Evolutionary conservation across 2,797 vertebrate genomes (phyloP), one percentile per base, ranked within the genome.

Genomic region (Phaenicophaeus curvirostris): DNA sequence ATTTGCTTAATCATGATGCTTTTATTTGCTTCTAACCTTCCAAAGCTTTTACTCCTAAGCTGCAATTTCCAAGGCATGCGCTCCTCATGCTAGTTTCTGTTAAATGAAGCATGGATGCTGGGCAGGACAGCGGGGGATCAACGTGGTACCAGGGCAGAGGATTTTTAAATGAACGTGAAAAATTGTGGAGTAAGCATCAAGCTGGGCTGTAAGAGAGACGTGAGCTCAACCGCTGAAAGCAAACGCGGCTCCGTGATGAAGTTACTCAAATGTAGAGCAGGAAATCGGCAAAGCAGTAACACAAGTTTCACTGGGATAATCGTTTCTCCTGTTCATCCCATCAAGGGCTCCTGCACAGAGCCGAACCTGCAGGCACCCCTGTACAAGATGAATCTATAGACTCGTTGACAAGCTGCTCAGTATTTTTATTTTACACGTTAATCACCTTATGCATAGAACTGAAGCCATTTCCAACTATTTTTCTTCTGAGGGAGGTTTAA

Each of bases 1-100:
- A 71, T 89, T 94, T 89, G 91, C 95, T 91, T 89, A 69, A 92
- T 39, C 86, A 85, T 77, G 48, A 59, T 74, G 81, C 61, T 95
- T 94, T 92, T 66, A 71, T 90, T 93, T 82, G 95, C 95, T 95
- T 95, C 59, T 87, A 92, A 96, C 84, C 63, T 80, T 53, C 48
- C 67, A 81, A 41, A 94, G 94, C 90, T 93, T 87, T 87, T 69
- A 44, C 16, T 86, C 73, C 24, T 21, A 46, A 95, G 31, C 93
- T 28, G 83, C 77, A 35, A 13, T 63, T 61, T 31, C 77, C 31
- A 77, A 95, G 74, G 93, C 93, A 94, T 94, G 88, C 4, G 77
- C 94, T 95, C 66, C 54, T 30, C 72, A 11, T 78, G 13, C 48
- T 46, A 14, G 51, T 62, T 86, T 31, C 73, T 11, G 20, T 69